Evolutionary conservation across 2,888 invertebrate genomes (phyloP).

Genomic region (Cataglyphis altisquamis): DNA sequence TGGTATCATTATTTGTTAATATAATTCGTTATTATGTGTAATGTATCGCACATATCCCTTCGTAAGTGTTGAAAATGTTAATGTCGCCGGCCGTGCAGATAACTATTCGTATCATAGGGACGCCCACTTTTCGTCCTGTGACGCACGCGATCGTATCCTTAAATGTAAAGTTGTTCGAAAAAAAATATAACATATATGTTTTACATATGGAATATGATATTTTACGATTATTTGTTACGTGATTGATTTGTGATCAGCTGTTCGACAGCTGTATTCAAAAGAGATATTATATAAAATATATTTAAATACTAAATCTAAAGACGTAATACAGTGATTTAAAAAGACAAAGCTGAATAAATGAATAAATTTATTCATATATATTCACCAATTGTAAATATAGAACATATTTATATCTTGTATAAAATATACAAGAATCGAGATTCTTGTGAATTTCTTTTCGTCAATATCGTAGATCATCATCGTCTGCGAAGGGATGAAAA

Average conservation of each 20-base stretch:
- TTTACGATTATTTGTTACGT: not conserved
- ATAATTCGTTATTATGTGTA: not conserved
- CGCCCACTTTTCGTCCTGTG: constrained; percentile 63
- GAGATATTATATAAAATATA: not conserved
- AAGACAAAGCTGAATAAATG: not conserved
- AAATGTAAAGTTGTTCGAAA: not conserved
- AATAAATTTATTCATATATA: not conserved
- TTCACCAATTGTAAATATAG: not conserved
- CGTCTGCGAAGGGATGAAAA: not conserved
- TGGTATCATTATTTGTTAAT: not conserved
- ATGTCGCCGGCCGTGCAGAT: constrained; percentile 60
- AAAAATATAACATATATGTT: not conserved
- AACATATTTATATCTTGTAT: not conserved
- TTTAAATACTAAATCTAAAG: not conserved
- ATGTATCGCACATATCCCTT: not conserved
- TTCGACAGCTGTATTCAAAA: not conserved
- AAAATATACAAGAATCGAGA: not conserved
- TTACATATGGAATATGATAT: not conserved
- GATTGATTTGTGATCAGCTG: not conserved
- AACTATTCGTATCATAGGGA: constrained; percentile 69
- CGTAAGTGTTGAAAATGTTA: constrained; percentile 18
- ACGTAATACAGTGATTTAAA: not conserved
- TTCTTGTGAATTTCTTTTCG: not conserved
- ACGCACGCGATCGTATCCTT: constrained; percentile 1
- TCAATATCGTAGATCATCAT: not conserved